Conservation (phyloP, 2,797 vertebrate genomes). For the Sebastes steindachneri region DNA sequence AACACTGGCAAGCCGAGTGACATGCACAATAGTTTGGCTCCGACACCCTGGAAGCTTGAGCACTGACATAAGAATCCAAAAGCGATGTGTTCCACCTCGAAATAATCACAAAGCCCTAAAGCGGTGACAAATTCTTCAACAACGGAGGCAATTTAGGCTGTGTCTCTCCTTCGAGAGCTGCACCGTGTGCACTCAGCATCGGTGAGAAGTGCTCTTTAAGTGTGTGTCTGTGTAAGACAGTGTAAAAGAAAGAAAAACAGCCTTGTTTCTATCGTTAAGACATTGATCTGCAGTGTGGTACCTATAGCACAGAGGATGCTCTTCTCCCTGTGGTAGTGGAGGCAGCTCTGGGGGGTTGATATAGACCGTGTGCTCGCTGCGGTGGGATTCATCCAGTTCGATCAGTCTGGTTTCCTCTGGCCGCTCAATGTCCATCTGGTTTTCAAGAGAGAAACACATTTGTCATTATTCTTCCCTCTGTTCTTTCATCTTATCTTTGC, state of each 20-base stretch:
- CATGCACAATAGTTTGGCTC: not conserved
- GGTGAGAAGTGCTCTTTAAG: slow-evolving; percentile 13
- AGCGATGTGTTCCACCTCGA: slow-evolving; percentile 17
- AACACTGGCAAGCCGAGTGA: not conserved
- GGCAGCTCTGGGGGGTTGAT: slow-evolving; percentile 98
- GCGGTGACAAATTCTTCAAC: slow-evolving; percentile 42
- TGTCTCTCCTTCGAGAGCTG: slow-evolving; percentile 23
- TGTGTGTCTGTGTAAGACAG: not conserved
- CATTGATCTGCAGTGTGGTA: slow-evolving; percentile 63
- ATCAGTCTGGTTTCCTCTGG: slow-evolving; percentile 92
- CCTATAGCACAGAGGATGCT: slow-evolving; percentile 94
- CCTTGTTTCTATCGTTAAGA: not conserved
- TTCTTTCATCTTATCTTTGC: not conserved
- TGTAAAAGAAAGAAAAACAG: not conserved
- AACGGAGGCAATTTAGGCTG: slow-evolving; percentile 32
- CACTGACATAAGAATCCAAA: slow-evolving; percentile 6
- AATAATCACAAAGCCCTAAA: slow-evolving; percentile 40
- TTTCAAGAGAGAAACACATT: slow-evolving; percentile 42
- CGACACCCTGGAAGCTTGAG: slow-evolving; percentile 2
- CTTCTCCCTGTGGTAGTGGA: slow-evolving; percentile 91
- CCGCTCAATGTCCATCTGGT: slow-evolving; percentile 91
- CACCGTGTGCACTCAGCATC: slow-evolving; percentile 2
- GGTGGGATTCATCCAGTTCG: slow-evolving; percentile 96
- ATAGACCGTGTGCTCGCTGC: slow-evolving; percentile 97
- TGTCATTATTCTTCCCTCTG: not conserved